phyloP scores from a whole-genome alignment of 2,113 vertebrate genomes.

The Passerina amoena region DNA sequence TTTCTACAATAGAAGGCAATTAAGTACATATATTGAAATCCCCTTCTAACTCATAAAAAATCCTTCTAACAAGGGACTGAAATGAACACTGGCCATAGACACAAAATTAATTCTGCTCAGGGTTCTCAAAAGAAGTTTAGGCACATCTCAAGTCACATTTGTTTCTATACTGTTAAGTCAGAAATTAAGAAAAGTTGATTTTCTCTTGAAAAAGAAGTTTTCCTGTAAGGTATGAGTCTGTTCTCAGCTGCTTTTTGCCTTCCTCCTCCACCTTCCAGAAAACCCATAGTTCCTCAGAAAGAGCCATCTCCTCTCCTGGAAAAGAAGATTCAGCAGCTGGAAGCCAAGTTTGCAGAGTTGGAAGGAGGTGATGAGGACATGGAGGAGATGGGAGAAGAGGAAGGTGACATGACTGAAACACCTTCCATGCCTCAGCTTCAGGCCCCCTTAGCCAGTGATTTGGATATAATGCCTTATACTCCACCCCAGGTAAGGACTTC shows the following conservation, averaged over 20 bases:
- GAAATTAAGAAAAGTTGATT: not conserved
- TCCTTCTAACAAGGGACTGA: not conserved
- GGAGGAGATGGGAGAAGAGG: constrained; percentile 95
- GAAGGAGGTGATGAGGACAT: constrained; percentile 92
- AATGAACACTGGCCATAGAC: not conserved
- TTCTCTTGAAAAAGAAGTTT: not conserved
- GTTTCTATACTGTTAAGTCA: not conserved
- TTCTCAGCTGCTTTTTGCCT: constrained; percentile 4
- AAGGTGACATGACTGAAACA: constrained; percentile 86
- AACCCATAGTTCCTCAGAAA: constrained; percentile 96
- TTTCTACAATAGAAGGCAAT: not conserved
- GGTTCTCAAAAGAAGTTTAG: not conserved
- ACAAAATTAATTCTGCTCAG: not conserved
- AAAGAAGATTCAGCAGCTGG: constrained; percentile 95
- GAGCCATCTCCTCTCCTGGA: constrained; percentile 95
- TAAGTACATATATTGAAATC: not conserved
- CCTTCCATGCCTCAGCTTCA: constrained; percentile 88
- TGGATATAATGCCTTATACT: constrained; percentile 94
- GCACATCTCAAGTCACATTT: not conserved
- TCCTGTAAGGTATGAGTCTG: not conserved
- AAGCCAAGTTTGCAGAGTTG: constrained; percentile 98
- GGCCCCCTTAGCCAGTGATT: constrained; percentile 84
- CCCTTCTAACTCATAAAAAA: not conserved
- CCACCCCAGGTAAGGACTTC: constrained; percentile 86
- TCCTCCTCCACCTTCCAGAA: constrained; percentile 74